Base-by-base conservation (phyloP, 1,140 invertebrate species). In the Glomeris maerens region DNA sequence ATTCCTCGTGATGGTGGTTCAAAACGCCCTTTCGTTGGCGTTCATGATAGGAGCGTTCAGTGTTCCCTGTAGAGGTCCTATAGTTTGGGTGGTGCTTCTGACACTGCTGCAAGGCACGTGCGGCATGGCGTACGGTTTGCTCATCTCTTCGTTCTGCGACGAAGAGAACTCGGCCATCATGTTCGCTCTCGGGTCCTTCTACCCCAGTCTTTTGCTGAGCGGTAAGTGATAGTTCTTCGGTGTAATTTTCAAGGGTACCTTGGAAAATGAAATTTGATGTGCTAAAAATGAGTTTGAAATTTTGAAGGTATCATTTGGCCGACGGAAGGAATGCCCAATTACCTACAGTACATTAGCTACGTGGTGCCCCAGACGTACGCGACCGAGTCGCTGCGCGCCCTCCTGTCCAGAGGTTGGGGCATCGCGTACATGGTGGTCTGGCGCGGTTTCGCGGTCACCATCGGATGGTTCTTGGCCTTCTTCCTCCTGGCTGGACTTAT, bases 71-170 rank as follows among this genome's bases (percentile, higher is more conserved):
- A 75, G 78, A 31, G 92, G 91, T 5, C 77, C 80, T 7, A 69
- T 91, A 0, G 69, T 75, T 7, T 78, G 78, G 68, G 83, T 94
- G 0, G 72, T 83, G 1, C 57, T 78, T 0, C 68, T 95, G 0
- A 87, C 83, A 0, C 70, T 92, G 0, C 70, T 81, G 0, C 74
- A 72, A 50, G 90, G 88, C 2, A 64, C 92, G 1, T 90, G 88
- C 65, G 92, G 91, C 57, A 95, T 95, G 91, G 83, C 81, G 53
- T 91, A 92, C 60, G 84, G 84, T 82, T 84, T 94, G 60, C 81
- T 92, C 0, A 86, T 93, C 20, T 88, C 90, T 0, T 81, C 81
- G 26, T 68, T 82, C 2, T 90, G 87, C 62, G 84, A 89, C 20
- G 85, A 83, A 4, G 91, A 97, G 68, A 77, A 84, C 49, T 88